These are phyloP conservation scores for Stercorarius parasiticus DNA, from an alignment of 2,113 vertebrate species.

Conservation along the genomic window DNA sequence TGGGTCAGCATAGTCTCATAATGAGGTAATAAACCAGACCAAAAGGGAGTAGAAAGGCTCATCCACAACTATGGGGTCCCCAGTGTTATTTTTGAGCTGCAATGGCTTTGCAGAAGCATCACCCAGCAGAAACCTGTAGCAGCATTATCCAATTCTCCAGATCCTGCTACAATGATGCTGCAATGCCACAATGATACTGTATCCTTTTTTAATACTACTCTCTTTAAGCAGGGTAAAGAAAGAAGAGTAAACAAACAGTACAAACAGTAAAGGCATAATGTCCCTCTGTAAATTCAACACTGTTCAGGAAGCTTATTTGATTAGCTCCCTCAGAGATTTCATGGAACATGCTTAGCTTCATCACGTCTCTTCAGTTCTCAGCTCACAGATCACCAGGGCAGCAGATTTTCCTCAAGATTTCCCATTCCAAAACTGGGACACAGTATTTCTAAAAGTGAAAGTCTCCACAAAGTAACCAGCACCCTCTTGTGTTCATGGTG, in stretches of 20 bases:
- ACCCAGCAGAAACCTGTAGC: not conserved
- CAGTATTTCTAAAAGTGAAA: not conserved
- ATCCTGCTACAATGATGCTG: not conserved
- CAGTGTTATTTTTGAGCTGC: not conserved
- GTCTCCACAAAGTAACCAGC: not conserved
- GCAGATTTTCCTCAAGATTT: not conserved
- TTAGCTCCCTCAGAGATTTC: not conserved
- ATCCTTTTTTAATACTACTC: not conserved
- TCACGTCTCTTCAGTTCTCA: not conserved
- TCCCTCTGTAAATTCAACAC: not conserved
- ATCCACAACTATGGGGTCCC: not conserved
- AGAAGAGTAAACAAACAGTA: not conserved
- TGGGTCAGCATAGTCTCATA: not conserved
- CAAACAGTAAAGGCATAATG: not conserved
- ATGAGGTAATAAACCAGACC: not conserved
- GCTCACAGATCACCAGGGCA: not conserved
- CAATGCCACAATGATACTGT: not conserved
- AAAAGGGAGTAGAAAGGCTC: not conserved
- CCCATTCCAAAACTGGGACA: not conserved
- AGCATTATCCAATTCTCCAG: not conserved
- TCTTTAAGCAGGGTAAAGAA: not conserved
- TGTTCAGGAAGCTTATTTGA: not conserved
- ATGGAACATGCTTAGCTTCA: not conserved
- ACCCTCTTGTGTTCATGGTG: not conserved
- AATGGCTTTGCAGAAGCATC: not conserved